Conservation (phyloP, 30 jellyfish, hydroid and myxozoan genomes). For the Pseudorhiza aurosa region DNA sequence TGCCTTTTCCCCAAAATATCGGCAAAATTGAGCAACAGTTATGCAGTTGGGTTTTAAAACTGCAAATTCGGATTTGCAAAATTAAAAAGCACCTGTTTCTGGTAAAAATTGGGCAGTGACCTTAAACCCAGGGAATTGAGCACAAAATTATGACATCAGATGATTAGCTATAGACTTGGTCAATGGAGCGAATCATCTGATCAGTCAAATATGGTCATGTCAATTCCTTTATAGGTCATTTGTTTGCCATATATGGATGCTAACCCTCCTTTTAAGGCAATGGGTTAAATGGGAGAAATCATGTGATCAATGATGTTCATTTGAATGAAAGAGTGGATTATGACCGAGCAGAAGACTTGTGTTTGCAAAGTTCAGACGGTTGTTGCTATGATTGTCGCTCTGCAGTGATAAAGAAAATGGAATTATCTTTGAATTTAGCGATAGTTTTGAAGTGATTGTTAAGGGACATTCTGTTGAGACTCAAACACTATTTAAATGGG, state of each 20-base stretch:
- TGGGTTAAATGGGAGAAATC: neutral
- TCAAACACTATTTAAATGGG: too few species aligned
- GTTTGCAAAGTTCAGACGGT: neutral
- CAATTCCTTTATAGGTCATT: neutral
- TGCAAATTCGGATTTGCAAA: too few species aligned
- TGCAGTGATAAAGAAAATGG: too few species aligned
- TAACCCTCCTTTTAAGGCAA: neutral
- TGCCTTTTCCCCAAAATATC: too few species aligned
- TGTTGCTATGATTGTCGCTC: too few species aligned
- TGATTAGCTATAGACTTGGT: constrained; percentile 9
- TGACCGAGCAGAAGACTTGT: neutral
- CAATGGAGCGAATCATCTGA: constrained; percentile 19
- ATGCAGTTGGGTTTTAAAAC: too few species aligned
- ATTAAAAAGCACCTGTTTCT: constrained; percentile 9
- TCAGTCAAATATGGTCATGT: constrained; percentile 10
- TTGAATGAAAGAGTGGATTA: neutral
- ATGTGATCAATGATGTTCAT: neutral
- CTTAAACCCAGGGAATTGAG: constrained; percentile 5
- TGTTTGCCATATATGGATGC: neutral
- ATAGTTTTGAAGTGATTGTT: too few species aligned
- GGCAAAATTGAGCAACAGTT: too few species aligned
- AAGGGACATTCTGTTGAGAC: too few species aligned
- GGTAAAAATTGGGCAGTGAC: constrained; percentile 8
- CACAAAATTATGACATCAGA: constrained; percentile 9
- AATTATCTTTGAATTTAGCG: too few species aligned